Base-by-base conservation (phyloP, 2,888 invertebrate species). In the Scaptomyza polygonia region DNA sequence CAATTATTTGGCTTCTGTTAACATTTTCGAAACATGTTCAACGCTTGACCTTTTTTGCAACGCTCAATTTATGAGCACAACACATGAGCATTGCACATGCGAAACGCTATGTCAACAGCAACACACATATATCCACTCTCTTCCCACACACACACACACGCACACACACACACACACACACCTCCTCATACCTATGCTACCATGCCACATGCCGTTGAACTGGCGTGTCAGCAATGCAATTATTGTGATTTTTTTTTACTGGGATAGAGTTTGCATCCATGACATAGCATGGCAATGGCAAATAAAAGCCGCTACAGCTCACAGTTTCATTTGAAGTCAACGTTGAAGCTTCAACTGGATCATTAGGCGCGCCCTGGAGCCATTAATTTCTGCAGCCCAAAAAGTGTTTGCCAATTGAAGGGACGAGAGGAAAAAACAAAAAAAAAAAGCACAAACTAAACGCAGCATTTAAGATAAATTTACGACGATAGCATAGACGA, bases 401-500 rank as follows among this genome's bases (percentile, higher is more conserved):
- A 84, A 79, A 79, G 81, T 78, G 73, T 84, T 79, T 68, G 78
- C 71, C 84, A 72, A 81, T 81, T 70, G 32, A n/a, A 18, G 48
- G 39, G 62, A 39, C 3, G 47, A 8, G 66, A 59, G 29, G 67
- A 40, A 14, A 8, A 14, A 36, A 36, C 1, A 29, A 29, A 8
- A 29, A 53, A 70, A 51, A 63, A 57, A 58, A 73, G 45, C 64
- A 68, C 53, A 72, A 71, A 65, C 77, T 82, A 84, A 82, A 79
- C 85, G 82, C 85, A 75, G 85, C 85, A 77, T 85, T 82, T 85
- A 82, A 82, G 82, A 82, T 82, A 85, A 85, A 82, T 82, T 79
- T 75, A 67, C 66, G 68, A 72, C 79, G 85, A 85, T 82, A 84
- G 80, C 75, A 47, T 42, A 59, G 66, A 51, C 42, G 45, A 39